Base-by-base conservation (phyloP, 53 echinoderm and acorn worm genomes). In the Patiria pectinifera region DNA sequence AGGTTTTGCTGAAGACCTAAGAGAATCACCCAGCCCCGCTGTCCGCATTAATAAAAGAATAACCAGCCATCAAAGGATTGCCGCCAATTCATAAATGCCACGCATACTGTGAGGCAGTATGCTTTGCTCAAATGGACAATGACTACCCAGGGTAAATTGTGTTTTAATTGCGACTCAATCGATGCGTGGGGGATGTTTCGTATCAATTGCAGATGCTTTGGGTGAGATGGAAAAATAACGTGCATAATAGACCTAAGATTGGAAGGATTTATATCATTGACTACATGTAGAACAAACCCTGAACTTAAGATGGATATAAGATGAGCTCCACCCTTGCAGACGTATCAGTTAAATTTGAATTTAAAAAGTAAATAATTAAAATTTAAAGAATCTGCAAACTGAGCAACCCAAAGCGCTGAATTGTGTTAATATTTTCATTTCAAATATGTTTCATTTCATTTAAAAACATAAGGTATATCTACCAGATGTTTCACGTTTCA, bases 41-140 rank as follows among this genome's bases (percentile, higher is more conserved):
- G 58, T 78, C 61, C 59, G 60, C 79, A 88, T 88, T 60, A 78
- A 78, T 43, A 88, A 78, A 21, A 48, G 10, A 74, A 85, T 3
- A 66, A 0, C 15, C 66, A n/a, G 21, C 45, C 88, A 59, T 88
- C 88, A 88, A 88, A 88, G 88, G 88, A 62, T 35, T 60, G 44
- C 88, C 88, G 88, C 15, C 88, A 79, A 78, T 88, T 88, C 78
- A 77, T 78, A 77, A 76, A 88, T 62, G 88, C 47, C 78, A 78
- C 45, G 46, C 79, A 26, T 59, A 35, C 35, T 35, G 35, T 35
- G 35, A 35, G 74, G 15, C 9, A 21, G 74, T 24, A 24, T n/a
- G 24, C 9, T 74, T 24, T 24, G 23, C 22, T 76, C 4, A 79
- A 79, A 79, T 79, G 80, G 19, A 79, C 80, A 79, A 79, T 79